phyloP scores from a whole-genome alignment of 2,888 invertebrate species.

The Zhuqinia jingwanae region DNA sequence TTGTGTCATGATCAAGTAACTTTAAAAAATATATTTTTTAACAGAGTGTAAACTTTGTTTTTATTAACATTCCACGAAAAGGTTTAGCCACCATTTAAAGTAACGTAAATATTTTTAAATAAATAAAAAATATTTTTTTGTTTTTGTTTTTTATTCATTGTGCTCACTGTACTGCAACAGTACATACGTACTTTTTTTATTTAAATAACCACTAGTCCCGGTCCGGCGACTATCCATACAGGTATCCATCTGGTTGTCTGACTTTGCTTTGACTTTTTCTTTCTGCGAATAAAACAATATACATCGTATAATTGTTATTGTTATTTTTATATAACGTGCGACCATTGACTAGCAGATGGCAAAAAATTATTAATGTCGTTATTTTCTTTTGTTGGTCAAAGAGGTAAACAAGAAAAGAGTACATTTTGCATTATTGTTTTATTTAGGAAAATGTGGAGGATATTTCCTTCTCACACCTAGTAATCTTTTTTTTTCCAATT shows the following conservation, averaged over 20 bases:
- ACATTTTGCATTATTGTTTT: neutral
- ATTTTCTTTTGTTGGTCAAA: neutral
- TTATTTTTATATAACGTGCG: neutral
- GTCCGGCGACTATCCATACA: too few relatives aligned
- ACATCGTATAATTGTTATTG: constrained; percentile 14
- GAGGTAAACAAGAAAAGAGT: constrained; percentile 15
- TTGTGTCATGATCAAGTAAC: constrained; percentile 16
- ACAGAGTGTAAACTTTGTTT: too few relatives aligned
- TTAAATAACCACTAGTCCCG: neutral
- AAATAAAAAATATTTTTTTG: neutral
- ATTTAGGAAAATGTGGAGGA: neutral
- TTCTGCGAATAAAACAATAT: constrained; percentile 22
- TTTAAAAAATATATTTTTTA: too few relatives aligned
- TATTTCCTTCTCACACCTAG: neutral
- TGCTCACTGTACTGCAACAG: too few relatives aligned
- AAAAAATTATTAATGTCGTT: constrained; percentile 40
- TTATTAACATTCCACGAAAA: too few relatives aligned
- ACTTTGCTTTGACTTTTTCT: constrained; percentile 12
- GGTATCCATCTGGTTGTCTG: too few relatives aligned
- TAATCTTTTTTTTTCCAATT: constrained; percentile 21
- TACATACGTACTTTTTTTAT: neutral
- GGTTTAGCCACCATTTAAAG: too few relatives aligned
- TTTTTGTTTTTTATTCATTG: neutral
- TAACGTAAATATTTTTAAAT: too few relatives aligned
- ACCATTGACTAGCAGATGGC: constrained; percentile 23